Base-by-base conservation (phyloP, 2,113 vertebrate genomes). In the Arenaria interpres region DNA sequence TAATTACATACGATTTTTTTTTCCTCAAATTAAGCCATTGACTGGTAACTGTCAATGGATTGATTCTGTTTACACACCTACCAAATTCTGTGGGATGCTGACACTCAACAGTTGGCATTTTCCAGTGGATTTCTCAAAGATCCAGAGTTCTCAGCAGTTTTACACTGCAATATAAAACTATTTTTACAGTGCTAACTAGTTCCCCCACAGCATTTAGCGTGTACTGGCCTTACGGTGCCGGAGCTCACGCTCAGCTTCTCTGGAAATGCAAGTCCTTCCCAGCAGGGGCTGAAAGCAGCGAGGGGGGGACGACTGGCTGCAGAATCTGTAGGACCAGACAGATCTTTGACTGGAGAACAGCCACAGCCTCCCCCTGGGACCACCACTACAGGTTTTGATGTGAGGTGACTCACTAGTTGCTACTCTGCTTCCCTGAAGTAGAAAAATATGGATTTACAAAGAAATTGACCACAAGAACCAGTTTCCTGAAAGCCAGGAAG, bases 261-360 rank as follows among this genome's bases (percentile, higher is more conserved):
- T 77, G 63, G 63, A 89, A 90, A 54, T 1, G 6, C 28, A 45
- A 66, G 41, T 28, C 7, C 28, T 71, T 50, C 30, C 53, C 35
- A 48, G 41, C 68, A 62, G 20, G 2, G 23, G 68, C 41, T 4
- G 5, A 85, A 66, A 21, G 1, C 60, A 84, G 41, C 8, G 15
- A 76, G 3, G 0, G 35, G 4, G 1, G 2, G 4, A 4, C 14
- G 33, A 3, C 12, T 24, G 37, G 25, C 54, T 74, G 22, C 5
- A 2, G 19, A 14, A 57, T 14, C 39, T 66, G 14, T 30, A 11
- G 3, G 5, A 80, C 78, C 37, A 94, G 28, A 63, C 2, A 21
- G 22, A 16, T 50, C 37, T n/a, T n/a, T 51, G 46, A 12, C 53
- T 0, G 6, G 18, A 10, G 4, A 82, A 27, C 7, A 87, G 64